These are phyloP conservation scores for Sebastes taczanowskii DNA, from an alignment of 2,797 vertebrate species.

Conservation along the genomic window DNA sequence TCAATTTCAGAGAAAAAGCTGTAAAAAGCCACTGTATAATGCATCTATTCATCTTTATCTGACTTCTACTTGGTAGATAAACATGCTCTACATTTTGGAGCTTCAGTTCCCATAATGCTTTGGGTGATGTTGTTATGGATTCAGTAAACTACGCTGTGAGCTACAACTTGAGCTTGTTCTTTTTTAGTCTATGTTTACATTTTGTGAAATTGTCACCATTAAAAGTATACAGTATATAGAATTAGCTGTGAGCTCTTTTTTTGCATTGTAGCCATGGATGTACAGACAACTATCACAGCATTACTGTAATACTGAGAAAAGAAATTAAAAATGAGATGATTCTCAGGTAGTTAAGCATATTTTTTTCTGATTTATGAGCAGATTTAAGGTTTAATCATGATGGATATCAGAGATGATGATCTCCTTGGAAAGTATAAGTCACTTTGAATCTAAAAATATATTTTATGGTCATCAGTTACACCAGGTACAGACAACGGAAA, in stretches of 20 bases:
- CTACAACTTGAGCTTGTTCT: not conserved
- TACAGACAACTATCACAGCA: not conserved
- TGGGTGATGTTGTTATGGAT: not conserved
- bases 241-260: rapidly evolving
- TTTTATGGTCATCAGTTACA: not conserved
- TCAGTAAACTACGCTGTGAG: not conserved
- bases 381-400: not conserved
- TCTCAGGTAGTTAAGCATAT: not conserved
- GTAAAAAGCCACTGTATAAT: not conserved
- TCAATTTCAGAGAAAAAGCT: not conserved
- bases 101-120: not conserved
- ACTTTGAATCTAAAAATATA: not conserved
- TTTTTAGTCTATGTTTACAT: not conserved
- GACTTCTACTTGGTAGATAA: not conserved
- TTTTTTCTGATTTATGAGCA: not conserved
- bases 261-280: not conserved
- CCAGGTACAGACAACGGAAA: not conserved
- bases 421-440: not conserved
- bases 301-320: not conserved
- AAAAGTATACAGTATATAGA: not conserved
- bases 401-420: not conserved
- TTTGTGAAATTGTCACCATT: not conserved
- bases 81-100: not conserved
- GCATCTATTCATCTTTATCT: not conserved
- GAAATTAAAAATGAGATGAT: not conserved